Conservation (phyloP, 2,797 vertebrate genomes). For the Sebastes hopkinsi region DNA sequence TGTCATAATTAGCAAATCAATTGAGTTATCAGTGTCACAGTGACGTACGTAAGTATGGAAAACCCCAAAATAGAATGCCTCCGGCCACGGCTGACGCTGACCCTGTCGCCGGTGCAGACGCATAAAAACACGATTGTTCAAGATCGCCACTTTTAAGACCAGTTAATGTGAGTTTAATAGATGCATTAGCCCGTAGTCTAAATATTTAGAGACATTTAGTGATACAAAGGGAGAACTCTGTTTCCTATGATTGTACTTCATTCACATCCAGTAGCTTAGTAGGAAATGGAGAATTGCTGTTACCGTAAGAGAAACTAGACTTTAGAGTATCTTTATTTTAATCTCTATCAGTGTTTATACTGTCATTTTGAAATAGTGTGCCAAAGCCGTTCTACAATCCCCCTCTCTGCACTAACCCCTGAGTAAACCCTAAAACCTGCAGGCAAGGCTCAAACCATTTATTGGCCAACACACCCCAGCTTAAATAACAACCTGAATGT, state of each 20-base stretch:
- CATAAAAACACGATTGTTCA: not conserved
- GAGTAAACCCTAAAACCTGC: constrained; percentile 50
- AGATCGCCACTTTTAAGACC: not conserved
- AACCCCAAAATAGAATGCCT: not conserved
- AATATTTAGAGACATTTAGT: not conserved
- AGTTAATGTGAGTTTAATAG: not conserved
- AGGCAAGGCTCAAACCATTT: constrained; percentile 40
- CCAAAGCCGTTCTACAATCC: constrained; percentile 44
- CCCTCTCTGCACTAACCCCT: constrained; percentile 33
- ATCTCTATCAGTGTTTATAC: constrained; percentile 38
- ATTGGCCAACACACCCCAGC: constrained; percentile 41
- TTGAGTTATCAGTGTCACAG: not conserved
- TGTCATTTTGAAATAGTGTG: constrained; percentile 27
- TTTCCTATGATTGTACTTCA: not conserved
- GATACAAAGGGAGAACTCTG: not conserved
- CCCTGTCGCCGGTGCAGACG: not conserved
- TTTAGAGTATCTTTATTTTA: constrained; percentile 21
- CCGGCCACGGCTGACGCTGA: not conserved
- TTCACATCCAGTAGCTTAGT: not conserved
- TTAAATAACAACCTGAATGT: constrained; percentile 39
- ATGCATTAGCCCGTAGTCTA: not conserved
- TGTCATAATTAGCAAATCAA: not conserved
- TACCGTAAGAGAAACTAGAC: constrained; percentile 2
- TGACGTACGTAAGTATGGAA: not conserved
- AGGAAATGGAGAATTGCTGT: not conserved